Evolutionary conservation across 2,113 vertebrate species (phyloP).

Genomic region (Capra hircus): DNA sequence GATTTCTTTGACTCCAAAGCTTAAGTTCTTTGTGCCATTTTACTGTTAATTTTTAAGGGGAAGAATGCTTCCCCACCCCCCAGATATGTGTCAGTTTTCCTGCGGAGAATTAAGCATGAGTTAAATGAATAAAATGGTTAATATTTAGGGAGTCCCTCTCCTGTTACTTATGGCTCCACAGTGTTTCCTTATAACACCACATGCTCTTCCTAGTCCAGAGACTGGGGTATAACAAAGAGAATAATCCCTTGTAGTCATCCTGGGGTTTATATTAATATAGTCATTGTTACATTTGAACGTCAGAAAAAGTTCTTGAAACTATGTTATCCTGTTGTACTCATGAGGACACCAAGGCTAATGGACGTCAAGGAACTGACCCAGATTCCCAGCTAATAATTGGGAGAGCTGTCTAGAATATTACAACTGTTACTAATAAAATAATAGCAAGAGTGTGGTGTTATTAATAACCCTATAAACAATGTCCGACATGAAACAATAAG

Average conservation of each 20-base stretch:
- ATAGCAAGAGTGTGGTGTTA: neutral
- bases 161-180: neutral
- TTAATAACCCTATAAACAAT: neutral
- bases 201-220: neutral
- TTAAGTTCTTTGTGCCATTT: neutral
- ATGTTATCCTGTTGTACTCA: neutral
- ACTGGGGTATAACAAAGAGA: neutral
- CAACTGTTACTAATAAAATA: neutral
- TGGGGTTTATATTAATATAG: neutral
- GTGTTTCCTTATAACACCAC: neutral
- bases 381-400: neutral
- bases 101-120: neutral
- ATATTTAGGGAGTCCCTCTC: neutral
- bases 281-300: neutral
- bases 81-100: neutral
- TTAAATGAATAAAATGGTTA: neutral
- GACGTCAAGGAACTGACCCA: neutral
- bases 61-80: fast-evolving
- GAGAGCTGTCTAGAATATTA: neutral
- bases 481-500: neutral
- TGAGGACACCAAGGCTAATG: neutral
- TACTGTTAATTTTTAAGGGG: neutral
- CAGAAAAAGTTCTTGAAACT: neutral
- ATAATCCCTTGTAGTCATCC: neutral
- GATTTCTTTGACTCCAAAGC: neutral